Percentiles rank a stretch among this genome's conserved stretches.
These are phyloP conservation scores for Linepithema humile DNA, from an alignment of 1,140 invertebrate species.

Conservation along the genomic window DNA sequence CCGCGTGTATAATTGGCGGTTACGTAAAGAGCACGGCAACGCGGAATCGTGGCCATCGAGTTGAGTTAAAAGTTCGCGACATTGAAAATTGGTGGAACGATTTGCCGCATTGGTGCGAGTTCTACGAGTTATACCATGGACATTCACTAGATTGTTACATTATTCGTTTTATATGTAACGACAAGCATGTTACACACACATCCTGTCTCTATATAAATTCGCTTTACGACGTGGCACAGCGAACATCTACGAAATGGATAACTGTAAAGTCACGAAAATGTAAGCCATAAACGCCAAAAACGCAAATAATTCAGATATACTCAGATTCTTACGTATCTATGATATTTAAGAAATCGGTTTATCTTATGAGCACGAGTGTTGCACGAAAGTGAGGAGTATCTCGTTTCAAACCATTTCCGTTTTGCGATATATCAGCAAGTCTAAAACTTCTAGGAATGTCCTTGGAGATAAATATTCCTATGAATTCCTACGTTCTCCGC, in stretches of 20 bases:
- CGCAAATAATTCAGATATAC: not conserved
- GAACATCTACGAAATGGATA: conserved; percentile 16
- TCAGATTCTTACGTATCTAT: not conserved
- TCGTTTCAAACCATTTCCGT: not conserved
- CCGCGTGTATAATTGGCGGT: not conserved
- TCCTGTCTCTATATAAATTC: conserved; percentile 61
- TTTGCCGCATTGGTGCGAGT: not conserved
- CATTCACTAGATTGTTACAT: conserved; percentile 42
- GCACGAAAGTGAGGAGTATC: not conserved
- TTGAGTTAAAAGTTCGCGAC: conserved; percentile 35
- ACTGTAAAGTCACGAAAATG: not conserved
- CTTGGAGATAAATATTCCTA: conserved; percentile 1
- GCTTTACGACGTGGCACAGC: conserved; percentile 40
- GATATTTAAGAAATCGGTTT: not conserved
- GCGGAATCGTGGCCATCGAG: not conserved
- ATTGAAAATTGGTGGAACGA: conserved; percentile 35
- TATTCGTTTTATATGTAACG: conserved; percentile 10
- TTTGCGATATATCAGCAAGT: not conserved
- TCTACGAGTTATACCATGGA: not conserved
- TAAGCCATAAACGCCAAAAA: not conserved
- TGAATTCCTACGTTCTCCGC: not conserved
- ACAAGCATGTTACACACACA: not conserved
- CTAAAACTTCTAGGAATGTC: conserved; percentile 11
- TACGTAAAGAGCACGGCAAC: not conserved
- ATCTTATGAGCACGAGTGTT: not conserved